Base-by-base conservation (phyloP, 2,797 vertebrate genomes). In the Helarctos malayanus region DNA sequence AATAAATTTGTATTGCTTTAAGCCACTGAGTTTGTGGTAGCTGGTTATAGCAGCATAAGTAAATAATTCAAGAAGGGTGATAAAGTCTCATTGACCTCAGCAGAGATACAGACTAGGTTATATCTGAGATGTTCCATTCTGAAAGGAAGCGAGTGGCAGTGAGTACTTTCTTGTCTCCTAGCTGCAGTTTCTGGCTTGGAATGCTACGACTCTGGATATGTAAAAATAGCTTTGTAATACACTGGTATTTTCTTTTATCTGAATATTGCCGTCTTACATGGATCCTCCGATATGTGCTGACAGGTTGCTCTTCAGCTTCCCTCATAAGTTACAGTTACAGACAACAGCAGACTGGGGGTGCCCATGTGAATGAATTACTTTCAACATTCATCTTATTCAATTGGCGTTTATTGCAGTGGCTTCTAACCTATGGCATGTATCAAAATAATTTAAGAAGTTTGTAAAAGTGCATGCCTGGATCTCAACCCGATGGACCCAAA, bases 1-100 rank as follows among this genome's bases (percentile, higher is more conserved):
- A 79, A 89, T 80, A 92, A 18, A n/a, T 87, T 59, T 69, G 7
- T 45, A 63, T 68, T 94, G 6, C 27, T 93, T 95, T 68, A 80
- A 89, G 13, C 27, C 23, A 61, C 54, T 69, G 29, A 52, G 14
- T 84, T 63, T 49, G 38, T 41, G 21, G 14, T 45, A 65, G 41
- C 76, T 89, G n/a, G 32, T 59, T 54, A 63, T 2, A 21, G 10
- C 0, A 9, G 21, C 14, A 6, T 5, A 80, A 23, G 19, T 35
- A 75, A 84, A 54, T 86, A 49, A 47, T n/a, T 75, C 13, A 41
- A 88, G 49, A 80, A 84, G 35, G 78, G 41, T 35, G 32, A 21
- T 35, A 7, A 65, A 57, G 29, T 83, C 29, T 32, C 54, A 27
- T 5, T 45, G 87, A 54, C 78, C 47, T 83, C 61, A 38, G 16